Evolutionary conservation across 2,888 invertebrate species (phyloP), one percentile per base, ranked within the genome.

Genomic region (Hydroisotoma schaefferi): DNA sequence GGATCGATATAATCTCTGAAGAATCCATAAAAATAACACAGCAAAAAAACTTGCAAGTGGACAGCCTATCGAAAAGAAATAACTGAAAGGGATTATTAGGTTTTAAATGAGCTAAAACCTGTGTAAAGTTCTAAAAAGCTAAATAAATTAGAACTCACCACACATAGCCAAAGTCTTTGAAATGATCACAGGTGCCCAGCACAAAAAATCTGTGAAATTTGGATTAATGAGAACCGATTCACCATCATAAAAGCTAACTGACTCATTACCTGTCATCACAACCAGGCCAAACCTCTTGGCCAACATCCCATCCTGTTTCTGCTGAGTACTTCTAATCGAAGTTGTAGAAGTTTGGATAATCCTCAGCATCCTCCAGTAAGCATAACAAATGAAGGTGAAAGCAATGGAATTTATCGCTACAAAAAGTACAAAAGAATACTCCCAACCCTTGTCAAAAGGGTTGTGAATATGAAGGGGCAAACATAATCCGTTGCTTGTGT

Each of bases 401-500:
- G 83, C 82, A 18, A 81, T 55, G 0, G 81, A 77, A 73, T 84
- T 83, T 56, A 83, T 75, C 60, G 79, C 76, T 63, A 83, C 80
- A 72, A 83, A 84, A 73, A 84, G 77, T 22, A 78, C 75, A 0
- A 82, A 81, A 1, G 83, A 83, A 69, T 83, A 84, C 69, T 83
- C 80, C 83, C 83, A 83, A 27, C 82, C 83, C 77, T 77, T 78
- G n/a, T 80, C 81, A 69, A 79, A 83, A 0, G 83, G 83, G 69
- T 83, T 81, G 71, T 84, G 83, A 60, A 84, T 82, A 69, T 83
- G 82, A 38, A 84, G 75, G 0, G 83, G 81, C 23, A 84, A 74
- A 68, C 83, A 84, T 20, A 84, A 82, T 5, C 83, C 83, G 67
- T 84, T 84, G 69, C 78, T 81, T 2, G 82, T 81, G 74, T 83